Base-by-base conservation (phyloP, 1,140 invertebrate species). In the Scylla paramamosain region DNA sequence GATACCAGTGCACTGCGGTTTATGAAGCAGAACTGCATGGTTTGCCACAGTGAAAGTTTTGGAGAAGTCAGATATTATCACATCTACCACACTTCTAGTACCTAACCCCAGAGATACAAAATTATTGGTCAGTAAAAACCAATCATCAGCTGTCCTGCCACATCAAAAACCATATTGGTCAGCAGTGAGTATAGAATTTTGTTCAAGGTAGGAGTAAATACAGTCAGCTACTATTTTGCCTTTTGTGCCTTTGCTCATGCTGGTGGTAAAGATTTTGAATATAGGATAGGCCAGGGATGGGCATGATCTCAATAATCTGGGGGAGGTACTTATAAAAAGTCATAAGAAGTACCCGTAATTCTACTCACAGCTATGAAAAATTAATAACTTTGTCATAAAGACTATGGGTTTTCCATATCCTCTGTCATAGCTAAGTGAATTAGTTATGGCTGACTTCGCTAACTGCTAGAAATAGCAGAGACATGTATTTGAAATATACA, bases 41-140 rank as follows among this genome's bases (percentile, higher is more conserved):
- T 45, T 88, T 7, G 32, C 87, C 6, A 88, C 87, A 88, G 6
- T 14, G 6, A 88, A 32, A 4, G 87, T 31, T 20, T 88, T 88
- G 95, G 97, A 97, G 96, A 92, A 32, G n/a, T 92, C 91, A 28
- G 7, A 77, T 12, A 92, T 32, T 4, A 92, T n/a, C 91, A 92
- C 46, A 52, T 92, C 91, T 6, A 92, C 31, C 31, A 92, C 46
- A 28, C 3, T 52, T 4, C 46, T 45, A 46, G 3, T 29, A 29
- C 52, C 91, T 20, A 48, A 45, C 45, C 91, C 25, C 4, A 25
- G 7, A 8, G 48, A 6, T 48, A 92, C 91, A 67, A 48, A 20
- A 52, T 92, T 52, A 46, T 92, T 52, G 4, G 46, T 29, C 25
- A 92, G 25, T n/a, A 92, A 10, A 3, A 92, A 29, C 31, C 31